Conservation (phyloP, 2,113 vertebrate genomes). For the Cryptoleucopteryx plumbea region DNA sequence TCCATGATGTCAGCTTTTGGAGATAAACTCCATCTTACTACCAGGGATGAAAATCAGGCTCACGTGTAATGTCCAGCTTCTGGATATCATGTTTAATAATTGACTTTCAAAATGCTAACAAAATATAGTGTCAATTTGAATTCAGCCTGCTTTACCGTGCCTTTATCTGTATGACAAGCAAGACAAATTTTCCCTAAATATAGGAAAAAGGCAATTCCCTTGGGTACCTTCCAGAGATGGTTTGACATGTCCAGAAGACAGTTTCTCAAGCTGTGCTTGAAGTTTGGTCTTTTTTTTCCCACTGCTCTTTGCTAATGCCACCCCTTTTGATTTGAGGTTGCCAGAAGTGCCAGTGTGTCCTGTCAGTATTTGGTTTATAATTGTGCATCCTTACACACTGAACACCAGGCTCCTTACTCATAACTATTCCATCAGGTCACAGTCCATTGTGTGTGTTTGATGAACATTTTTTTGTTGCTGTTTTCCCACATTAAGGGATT, state of each 20-base stretch:
- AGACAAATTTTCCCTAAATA: background rate
- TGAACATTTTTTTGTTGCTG: background rate
- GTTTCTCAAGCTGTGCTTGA: background rate
- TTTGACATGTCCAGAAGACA: background rate
- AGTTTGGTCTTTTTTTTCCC: background rate
- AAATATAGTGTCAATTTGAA: background rate
- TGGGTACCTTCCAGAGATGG: background rate
- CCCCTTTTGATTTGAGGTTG: background rate
- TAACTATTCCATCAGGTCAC: background rate
- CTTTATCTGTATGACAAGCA: background rate
- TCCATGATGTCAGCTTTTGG: background rate
- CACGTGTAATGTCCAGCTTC: background rate
- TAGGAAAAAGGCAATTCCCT: background rate
- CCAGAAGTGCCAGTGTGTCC: background rate
- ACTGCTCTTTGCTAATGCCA: background rate
- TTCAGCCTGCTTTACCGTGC: background rate
- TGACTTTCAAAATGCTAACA: background rate
- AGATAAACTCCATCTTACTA: background rate
- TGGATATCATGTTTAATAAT: background rate
- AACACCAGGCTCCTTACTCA: background rate
- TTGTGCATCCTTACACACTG: background rate
- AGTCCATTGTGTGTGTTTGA: background rate
- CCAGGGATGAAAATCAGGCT: background rate
- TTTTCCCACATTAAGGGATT: background rate
- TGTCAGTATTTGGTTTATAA: background rate